phyloP scores from a whole-genome alignment of 2,888 invertebrate genomes.

The Rhagonycha lutea region DNA sequence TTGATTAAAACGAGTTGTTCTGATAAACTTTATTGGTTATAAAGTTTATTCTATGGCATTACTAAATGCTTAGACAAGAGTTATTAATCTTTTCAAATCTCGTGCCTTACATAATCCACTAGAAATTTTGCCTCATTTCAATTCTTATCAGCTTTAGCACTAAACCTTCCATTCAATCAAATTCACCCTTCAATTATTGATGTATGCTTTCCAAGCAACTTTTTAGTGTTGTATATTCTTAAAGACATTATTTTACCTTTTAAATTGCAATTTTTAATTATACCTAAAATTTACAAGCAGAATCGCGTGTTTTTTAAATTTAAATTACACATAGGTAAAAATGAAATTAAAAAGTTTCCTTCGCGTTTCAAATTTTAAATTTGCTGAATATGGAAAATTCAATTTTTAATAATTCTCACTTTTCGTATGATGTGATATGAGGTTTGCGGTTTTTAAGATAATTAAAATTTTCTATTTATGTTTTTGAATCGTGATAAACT shows the following conservation, averaged over 20 bases:
- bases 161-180: constrained; percentile 21
- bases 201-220: constrained; percentile 11
- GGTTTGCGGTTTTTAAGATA: not conserved
- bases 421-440: not conserved
- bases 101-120: constrained; percentile 12
- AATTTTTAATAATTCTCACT: not conserved
- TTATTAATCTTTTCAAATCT: constrained; percentile 12
- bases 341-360: not conserved
- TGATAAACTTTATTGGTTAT: not conserved
- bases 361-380: not conserved
- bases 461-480: not conserved
- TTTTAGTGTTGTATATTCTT: not conserved
- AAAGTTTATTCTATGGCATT: not conserved
- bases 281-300: not conserved
- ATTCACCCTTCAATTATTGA: constrained; percentile 7
- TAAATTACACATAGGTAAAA: not conserved
- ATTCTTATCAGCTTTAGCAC: constrained; percentile 18
- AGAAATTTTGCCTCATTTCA: constrained; percentile 17
- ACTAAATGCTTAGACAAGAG: constrained; percentile 7
- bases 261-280: not conserved
- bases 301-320: not conserved
- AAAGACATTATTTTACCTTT: not conserved
- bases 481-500: not conserved
- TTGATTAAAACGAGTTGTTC: not conserved
- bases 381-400: not conserved